These are phyloP conservation scores for Nomada ruficornis DNA, from an alignment of 2,888 invertebrate genomes.

Conservation along the genomic window DNA sequence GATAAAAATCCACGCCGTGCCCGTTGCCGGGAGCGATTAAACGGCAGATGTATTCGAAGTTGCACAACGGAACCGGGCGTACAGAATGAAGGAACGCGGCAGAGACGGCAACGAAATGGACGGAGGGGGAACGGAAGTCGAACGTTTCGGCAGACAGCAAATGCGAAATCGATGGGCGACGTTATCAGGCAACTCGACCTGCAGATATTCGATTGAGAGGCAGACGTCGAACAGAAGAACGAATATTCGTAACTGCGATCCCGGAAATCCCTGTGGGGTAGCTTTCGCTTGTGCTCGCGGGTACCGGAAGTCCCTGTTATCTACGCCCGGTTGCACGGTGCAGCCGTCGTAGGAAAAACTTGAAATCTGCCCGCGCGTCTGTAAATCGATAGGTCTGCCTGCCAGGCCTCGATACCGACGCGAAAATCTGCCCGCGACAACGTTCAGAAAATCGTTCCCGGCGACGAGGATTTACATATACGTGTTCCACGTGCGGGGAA, in stretches of 20 bases:
- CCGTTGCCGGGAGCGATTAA: slow-evolving; percentile 22
- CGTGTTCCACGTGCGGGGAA: neutral
- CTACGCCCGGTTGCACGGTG: slow-evolving; percentile 18
- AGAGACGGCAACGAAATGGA: neutral
- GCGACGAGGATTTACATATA: neutral
- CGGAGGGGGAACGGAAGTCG: too few species aligned
- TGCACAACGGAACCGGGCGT: slow-evolving; percentile 6
- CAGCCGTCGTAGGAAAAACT: slow-evolving; percentile 19
- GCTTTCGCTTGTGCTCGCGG: slow-evolving; percentile 6
- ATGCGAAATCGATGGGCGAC: slow-evolving; percentile 43
- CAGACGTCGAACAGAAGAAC: slow-evolving; percentile 35
- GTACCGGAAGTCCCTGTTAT: slow-evolving; percentile 35
- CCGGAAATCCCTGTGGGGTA: slow-evolving; percentile 16
- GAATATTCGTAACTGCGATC: slow-evolving; percentile 23
- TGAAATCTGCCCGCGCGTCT: neutral
- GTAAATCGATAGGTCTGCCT: slow-evolving; percentile 25
- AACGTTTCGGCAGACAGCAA: slow-evolving; percentile 4
- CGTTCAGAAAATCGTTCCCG: neutral
- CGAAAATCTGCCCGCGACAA: slow-evolving; percentile 9
- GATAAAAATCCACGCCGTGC: slow-evolving; percentile 6
- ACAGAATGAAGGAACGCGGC: too few species aligned
- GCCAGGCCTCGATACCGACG: neutral
- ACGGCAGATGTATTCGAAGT: slow-evolving; percentile 30
- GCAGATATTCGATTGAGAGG: slow-evolving; percentile 51
- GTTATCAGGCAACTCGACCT: slow-evolving; percentile 38